Evolutionary conservation across 2,797 vertebrate species (phyloP).

Genomic region (Craterocephalus amniculus): DNA sequence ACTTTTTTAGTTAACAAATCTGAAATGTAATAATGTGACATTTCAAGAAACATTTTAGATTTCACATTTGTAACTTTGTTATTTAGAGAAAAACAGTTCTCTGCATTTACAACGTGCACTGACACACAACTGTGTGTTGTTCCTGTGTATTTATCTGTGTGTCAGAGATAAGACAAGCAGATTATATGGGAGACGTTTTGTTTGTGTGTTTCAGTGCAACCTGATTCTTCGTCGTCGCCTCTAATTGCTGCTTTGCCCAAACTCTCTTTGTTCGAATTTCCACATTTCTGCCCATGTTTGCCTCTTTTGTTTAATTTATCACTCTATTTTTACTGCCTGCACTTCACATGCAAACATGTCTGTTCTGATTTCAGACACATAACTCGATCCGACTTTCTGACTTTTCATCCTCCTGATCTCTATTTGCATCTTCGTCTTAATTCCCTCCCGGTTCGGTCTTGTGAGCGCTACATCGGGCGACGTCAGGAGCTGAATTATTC

Average conservation of each 20-base stretch:
- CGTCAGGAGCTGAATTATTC: constrained; percentile 18
- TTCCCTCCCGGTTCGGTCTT: constrained; percentile 3
- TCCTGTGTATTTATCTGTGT: background rate
- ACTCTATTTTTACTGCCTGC: constrained; percentile 32
- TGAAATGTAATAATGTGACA: no score
- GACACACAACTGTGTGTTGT: no score
- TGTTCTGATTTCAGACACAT: background rate
- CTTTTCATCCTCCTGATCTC: background rate
- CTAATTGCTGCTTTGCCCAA: constrained; percentile 55
- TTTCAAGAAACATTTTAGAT: no score
- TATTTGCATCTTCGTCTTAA: background rate
- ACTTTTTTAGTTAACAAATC: no score
- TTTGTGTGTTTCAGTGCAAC: constrained; percentile 31
- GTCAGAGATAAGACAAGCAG: constrained; percentile 10
- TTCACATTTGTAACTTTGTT: no score
- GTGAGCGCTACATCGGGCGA: background rate
- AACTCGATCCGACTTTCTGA: no score
- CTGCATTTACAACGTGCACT: no score
- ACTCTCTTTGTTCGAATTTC: constrained; percentile 29
- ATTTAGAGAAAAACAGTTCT: no score
- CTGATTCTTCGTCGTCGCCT: constrained; percentile 30
- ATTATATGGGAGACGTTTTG: constrained; percentile 9
- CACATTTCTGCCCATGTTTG: constrained; percentile 25
- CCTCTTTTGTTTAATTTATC: constrained; percentile 42
- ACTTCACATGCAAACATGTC: constrained; percentile 12